Base-by-base conservation (phyloP, 1,140 invertebrate genomes). In the Drosophila paulistorum region DNA sequence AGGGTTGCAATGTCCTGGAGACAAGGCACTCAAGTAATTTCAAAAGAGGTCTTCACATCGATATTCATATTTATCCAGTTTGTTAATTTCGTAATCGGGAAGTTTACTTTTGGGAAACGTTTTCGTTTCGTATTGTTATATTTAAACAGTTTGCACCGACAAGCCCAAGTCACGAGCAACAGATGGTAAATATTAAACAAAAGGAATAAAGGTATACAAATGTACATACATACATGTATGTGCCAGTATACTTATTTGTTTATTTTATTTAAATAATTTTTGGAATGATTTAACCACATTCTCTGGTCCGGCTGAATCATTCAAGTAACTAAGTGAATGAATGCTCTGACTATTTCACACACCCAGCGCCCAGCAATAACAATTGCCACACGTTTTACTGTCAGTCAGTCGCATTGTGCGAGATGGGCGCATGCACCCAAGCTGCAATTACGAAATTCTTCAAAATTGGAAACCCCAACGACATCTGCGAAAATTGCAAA, bases 141-240 rank as follows among this genome's bases (percentile, higher is more conserved):
- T 76, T 72, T 76, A 39, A 13, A 68, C 74, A 76, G 74, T 70
- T 76, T 51, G 42, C 26, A n/a, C 17, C 55, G 61, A 17, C 13
- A 13, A 67, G n/a, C 33, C 51, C 45, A 68, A 57, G 59, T 33
- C 71, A 45, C 11, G 6, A 33, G 71, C 14, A 60, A 60, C 62
- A 70, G 62, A 26, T 74, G 62, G n/a, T 14, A 30, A 61, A 33
- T 61, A 41, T 57, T 30, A 62, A 58, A 60, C 20, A 23, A 41
- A 55, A 37, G 42, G 42, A 51, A 35, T 11, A 35, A 23, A 59
- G 14, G 26, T 7, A 3, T 35, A 26, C 23, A 26, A 26, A 26
- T 26, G 23, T 26, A 3, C 23, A 26, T 26, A 26, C 23, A 26
- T 26, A 26, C 4, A 26, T 4, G 0, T 26, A 26, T 26, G 23